Conservation (phyloP, 2,113 vertebrate genomes). For the Tragulus kanchil region DNA sequence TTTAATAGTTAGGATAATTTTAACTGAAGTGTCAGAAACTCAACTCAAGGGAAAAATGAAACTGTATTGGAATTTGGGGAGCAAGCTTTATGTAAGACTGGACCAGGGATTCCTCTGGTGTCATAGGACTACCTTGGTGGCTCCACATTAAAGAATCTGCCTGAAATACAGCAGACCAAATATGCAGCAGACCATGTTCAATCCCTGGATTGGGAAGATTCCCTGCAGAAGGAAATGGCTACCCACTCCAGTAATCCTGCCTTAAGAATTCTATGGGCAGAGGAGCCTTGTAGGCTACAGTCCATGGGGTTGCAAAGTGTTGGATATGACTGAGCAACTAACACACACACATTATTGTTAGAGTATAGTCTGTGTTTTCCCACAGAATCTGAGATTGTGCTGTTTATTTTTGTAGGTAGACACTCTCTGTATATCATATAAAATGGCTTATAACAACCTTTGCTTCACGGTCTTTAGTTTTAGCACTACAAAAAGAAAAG, state of each 20-base stretch:
- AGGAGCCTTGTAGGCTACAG: background rate
- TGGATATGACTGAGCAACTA: fast-evolving
- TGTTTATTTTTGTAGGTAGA: background rate
- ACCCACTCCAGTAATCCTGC: background rate
- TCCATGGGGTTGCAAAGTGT: background rate
- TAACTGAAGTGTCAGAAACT: background rate
- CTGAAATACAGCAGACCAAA: background rate
- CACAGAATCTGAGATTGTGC: background rate
- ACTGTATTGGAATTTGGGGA: background rate
- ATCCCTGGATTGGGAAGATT: background rate
- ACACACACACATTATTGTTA: background rate
- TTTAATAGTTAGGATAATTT: background rate
- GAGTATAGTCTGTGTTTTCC: background rate
- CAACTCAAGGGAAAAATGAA: background rate
- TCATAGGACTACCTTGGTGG: background rate
- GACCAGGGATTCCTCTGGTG: fast-evolving
- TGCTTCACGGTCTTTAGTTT: background rate
- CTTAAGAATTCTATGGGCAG: background rate
- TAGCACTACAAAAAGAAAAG: background rate
- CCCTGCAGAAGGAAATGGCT: background rate
- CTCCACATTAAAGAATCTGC: too few relatives aligned
- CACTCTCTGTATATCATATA: background rate
- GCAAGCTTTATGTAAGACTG: background rate
- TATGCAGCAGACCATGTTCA: background rate
- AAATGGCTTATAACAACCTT: background rate